Evolutionary conservation across 2,797 vertebrate genomes (phyloP).

Genomic region (Phoebastria nigripes): DNA sequence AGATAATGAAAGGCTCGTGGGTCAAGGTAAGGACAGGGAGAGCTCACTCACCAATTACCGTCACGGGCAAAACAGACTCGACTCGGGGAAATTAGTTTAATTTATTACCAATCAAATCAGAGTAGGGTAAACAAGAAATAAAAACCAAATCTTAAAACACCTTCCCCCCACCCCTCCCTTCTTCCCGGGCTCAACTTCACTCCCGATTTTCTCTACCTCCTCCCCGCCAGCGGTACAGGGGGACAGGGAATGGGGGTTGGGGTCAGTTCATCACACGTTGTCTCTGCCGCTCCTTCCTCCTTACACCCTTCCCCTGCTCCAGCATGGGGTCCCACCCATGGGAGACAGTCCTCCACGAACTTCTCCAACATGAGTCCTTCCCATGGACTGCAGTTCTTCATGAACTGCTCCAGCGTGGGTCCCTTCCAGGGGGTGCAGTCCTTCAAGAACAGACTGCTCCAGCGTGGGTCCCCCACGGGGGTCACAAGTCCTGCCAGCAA

Average conservation of each 20-base stretch:
- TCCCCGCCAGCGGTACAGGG: not conserved
- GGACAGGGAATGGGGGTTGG: not conserved
- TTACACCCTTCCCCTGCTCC: not conserved
- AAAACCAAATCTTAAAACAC: not conserved
- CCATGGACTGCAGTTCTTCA: not conserved
- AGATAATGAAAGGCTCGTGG: not conserved
- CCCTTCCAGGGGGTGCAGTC: accelerated
- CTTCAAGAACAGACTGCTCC: not conserved
- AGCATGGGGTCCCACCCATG: not conserved
- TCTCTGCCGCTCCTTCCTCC: not conserved
- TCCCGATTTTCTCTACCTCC: not conserved
- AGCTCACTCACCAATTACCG: not conserved
- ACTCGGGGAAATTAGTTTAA: not conserved
- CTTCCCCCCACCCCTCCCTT: not conserved
- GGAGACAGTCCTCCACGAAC: not conserved
- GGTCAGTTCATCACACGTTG: not conserved
- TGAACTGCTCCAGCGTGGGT: accelerated
- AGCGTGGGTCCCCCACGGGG: accelerated
- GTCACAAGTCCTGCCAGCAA: not conserved
- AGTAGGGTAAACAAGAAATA: not conserved
- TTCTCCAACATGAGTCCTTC: not conserved
- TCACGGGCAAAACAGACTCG: not conserved
- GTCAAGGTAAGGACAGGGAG: not conserved
- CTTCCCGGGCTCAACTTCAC: not conserved
- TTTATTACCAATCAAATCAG: not conserved